phyloP scores from a whole-genome alignment of 2,888 invertebrate species.

The Tenthredo livida region DNA sequence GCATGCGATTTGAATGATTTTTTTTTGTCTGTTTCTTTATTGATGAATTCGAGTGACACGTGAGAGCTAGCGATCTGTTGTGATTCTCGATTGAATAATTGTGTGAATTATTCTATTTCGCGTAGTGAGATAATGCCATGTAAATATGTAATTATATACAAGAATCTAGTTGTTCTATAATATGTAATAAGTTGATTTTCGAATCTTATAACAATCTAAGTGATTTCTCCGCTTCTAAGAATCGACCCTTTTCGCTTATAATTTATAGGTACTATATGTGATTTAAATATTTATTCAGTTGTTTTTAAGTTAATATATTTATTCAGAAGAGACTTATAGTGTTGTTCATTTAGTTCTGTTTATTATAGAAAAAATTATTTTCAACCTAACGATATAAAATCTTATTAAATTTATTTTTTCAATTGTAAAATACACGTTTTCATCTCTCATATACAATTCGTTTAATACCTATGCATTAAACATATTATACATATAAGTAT shows the following conservation, averaged over 20 bases:
- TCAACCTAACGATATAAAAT: background rate
- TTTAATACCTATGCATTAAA: background rate
- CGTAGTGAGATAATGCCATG: slow-evolving; percentile 55
- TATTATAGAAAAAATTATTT: background rate
- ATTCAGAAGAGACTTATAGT: background rate
- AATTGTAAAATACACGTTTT: background rate
- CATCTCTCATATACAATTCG: background rate
- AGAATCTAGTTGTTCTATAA: slow-evolving; percentile 43
- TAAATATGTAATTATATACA: slow-evolving; percentile 72
- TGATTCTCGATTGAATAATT: slow-evolving; percentile 29
- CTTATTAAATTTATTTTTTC: background rate
- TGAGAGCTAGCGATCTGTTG: slow-evolving; percentile 35
- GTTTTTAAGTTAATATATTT: slow-evolving; percentile 1
- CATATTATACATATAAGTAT: slow-evolving; percentile 5
- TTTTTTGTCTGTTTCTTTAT: background rate
- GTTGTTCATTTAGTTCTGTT: slow-evolving; percentile 1
- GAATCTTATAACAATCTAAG: background rate
- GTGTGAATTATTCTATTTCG: slow-evolving; percentile 23
- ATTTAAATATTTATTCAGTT: background rate
- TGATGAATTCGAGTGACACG: background rate
- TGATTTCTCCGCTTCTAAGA: background rate
- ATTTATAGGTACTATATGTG: background rate
- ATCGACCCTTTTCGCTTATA: no score
- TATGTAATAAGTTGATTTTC: slow-evolving; percentile 22
- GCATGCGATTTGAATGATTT: no score